Base-by-base conservation (phyloP, 2,888 invertebrate genomes). In the Busseola fusca region DNA sequence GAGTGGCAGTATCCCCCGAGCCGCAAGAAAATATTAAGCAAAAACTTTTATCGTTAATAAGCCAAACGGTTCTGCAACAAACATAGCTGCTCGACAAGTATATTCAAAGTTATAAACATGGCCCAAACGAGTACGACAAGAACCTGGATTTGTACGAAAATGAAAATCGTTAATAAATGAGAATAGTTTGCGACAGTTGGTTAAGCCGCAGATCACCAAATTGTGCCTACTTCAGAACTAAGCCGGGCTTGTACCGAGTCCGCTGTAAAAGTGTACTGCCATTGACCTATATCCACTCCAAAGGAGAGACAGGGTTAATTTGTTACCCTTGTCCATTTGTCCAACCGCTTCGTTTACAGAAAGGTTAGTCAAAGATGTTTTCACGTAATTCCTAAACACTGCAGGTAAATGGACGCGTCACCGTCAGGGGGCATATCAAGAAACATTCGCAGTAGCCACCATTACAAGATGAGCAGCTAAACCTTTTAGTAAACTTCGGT, bases 241-340 rank as follows among this genome's bases (percentile, higher is more conserved):
- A 70, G 59, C 62, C 56, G 27, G 70, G 72, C 64, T 69, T 65
- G 59, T 62, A 70, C 63, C 66, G 48, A 18, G 70, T 65, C 42
- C 48, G 69, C 57, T 70, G 74, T 70, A 80, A 75, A 72, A 73
- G 66, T 82, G 64, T 70, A 64, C 64, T 72, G 30, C 76, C 66
- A 69, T 79, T 76, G 85, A 78, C 81, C 80, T 82, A 82, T 64
- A 71, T 82, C 65, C 58, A 72, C 70, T 78, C 80, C 74, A 80
- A 78, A 76, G 63, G 59, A 78, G 78, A 80, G 64, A 77, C 75
- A 76, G 70, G 69, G 75, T 74, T 80, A 78, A 82, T 86, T 80
- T 75, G 80, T 82, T 74, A 84, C 73, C 82, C 74, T 81, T 82
- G 76, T 78, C 73, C 74, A 54, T 70, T 76, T 72, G 76, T 82